These are phyloP conservation scores for Clistopyga incitator DNA, from an alignment of 2,888 invertebrate species.

Conservation along the genomic window DNA sequence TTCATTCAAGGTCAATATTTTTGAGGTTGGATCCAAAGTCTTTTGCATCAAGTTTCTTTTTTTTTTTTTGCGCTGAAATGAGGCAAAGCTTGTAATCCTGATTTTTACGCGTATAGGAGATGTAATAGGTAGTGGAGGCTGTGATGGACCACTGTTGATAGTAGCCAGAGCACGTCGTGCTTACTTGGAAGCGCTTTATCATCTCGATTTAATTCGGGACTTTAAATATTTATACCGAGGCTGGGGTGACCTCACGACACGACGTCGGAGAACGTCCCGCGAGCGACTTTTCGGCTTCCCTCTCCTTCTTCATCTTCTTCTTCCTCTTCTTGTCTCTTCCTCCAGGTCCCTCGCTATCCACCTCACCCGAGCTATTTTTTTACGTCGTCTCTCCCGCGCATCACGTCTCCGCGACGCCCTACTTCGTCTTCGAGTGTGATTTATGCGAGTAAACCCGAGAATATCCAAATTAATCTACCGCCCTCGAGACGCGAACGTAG, in stretches of 20 bases:
- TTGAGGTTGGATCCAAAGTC: no score
- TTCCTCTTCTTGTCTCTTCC: slow-evolving; percentile 1
- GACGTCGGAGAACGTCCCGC: slow-evolving; percentile 25
- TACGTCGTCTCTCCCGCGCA: slow-evolving; percentile 62
- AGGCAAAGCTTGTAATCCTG: slow-evolving; percentile 49
- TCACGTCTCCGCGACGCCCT: slow-evolving; percentile 64
- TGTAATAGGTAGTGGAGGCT: slow-evolving; percentile 50
- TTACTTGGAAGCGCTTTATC: slow-evolving; percentile 81
- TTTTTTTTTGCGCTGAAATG: no score
- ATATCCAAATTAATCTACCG: slow-evolving; percentile 71
- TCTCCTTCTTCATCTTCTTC: slow-evolving; percentile 19
- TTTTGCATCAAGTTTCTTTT: no score
- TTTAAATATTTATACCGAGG: slow-evolving; percentile 82
- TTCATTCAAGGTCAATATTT: no score
- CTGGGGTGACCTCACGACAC: slow-evolving; percentile 80
- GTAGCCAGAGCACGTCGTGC: slow-evolving; percentile 78
- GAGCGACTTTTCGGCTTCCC: slow-evolving; percentile 30
- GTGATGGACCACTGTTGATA: slow-evolving; percentile 76
- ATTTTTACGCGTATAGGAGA: slow-evolving; percentile 10
- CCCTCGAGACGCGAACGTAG: slow-evolving; percentile 53
- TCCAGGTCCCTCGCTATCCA: slow-evolving; percentile 38
- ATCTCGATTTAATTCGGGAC: slow-evolving; percentile 81
- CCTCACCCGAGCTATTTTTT: slow-evolving; percentile 71
- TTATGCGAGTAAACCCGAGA: slow-evolving; percentile 68
- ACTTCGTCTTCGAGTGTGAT: slow-evolving; percentile 67